Evolutionary conservation across 1,140 invertebrate species (phyloP).

Genomic region (Musca domestica): DNA sequence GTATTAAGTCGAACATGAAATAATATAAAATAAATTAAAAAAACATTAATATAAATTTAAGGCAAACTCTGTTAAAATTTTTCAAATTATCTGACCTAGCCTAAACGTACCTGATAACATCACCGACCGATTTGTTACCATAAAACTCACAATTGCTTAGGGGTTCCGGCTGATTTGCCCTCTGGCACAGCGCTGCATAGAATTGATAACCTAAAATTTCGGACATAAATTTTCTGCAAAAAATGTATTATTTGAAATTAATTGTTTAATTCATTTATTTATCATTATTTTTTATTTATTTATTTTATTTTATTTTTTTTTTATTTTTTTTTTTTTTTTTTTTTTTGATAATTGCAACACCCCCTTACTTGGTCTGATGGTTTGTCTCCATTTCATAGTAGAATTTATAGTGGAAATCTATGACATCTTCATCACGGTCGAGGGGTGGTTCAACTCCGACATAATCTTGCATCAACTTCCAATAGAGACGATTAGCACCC

Average conservation of each 20-base stretch:
- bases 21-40: too few species aligned
- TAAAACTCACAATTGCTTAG: constrained; percentile 16
- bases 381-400: constrained; percentile 8
- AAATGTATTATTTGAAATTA: too few species aligned
- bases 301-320: too few species aligned
- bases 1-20: too few species aligned
- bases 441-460: constrained; percentile 17
- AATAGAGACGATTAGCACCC: constrained; percentile 11
- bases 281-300: background rate
- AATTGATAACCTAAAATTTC: constrained; percentile 22
- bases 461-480: constrained; percentile 18
- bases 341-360: too few species aligned
- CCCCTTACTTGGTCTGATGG: too few species aligned
- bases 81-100: too few species aligned
- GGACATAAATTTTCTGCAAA: constrained; percentile 8
- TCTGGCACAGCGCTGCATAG: constrained; percentile 2
- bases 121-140: background rate
- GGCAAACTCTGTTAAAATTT: background rate
- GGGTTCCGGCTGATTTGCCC: background rate
- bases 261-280: too few species aligned
- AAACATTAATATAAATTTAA: too few species aligned
- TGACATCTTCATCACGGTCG: background rate
- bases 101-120: background rate
- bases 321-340: background rate
- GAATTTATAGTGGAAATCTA: constrained; percentile 16